Evolutionary conservation across 2,888 invertebrate species (phyloP).

Genomic region (Crocallis elinguaria): DNA sequence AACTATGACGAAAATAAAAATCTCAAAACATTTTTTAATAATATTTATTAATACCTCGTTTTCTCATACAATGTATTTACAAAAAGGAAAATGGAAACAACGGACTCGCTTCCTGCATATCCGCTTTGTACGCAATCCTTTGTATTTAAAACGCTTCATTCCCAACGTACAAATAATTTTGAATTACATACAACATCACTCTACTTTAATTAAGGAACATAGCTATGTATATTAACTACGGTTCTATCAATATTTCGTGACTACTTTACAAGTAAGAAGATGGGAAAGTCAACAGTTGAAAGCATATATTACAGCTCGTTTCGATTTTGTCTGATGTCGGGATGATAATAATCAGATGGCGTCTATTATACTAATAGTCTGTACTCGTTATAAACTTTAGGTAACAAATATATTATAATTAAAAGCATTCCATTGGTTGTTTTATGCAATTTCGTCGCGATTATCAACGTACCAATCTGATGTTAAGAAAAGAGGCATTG

Average conservation of each 20-base stretch:
- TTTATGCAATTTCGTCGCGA: no score
- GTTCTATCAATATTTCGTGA: conserved; percentile 55
- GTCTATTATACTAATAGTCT: no score
- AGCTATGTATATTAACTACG: conserved; percentile 74
- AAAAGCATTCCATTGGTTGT: no score
- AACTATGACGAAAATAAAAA: not conserved
- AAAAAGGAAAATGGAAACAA: conserved; percentile 53
- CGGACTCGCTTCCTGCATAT: conserved; percentile 31
- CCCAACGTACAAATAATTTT: conserved; percentile 43
- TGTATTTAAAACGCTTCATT: conserved; percentile 33
- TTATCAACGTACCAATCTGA: no score
- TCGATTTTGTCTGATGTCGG: conserved; percentile 10
- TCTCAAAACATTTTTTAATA: conserved; percentile 51
- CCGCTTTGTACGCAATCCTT: conserved; percentile 4
- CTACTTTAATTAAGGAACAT: conserved; percentile 73
- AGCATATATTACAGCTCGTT: conserved; percentile 42
- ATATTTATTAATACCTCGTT: conserved; percentile 76
- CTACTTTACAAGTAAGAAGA: conserved; percentile 78
- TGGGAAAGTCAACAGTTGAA: conserved; percentile 60
- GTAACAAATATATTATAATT: no score
- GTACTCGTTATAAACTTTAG: no score
- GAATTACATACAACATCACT: conserved; percentile 67
- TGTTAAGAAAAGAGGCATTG: no score
- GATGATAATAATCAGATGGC: no score
- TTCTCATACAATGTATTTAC: conserved; percentile 78